Percentiles rank a stretch among this genome's conserved stretches.
phyloP scores from a whole-genome alignment of 2,113 vertebrate species.

The Cephalopholis sonnerati region DNA sequence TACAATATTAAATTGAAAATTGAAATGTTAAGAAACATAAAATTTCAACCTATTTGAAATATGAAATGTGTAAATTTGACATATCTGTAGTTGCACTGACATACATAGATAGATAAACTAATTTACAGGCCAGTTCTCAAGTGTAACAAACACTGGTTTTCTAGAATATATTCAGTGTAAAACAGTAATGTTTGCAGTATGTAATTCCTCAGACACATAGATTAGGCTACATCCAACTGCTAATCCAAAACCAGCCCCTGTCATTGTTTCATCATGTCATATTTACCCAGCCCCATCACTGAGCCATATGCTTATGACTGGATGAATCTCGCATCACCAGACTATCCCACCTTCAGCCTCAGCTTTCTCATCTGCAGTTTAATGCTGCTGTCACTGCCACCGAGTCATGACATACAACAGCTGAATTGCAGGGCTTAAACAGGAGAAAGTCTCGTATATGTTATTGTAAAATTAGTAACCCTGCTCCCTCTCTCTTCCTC shows the following conservation, averaged over 20 bases:
- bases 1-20: too few species aligned
- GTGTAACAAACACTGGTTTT: background rate
- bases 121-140: background rate
- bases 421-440: background rate
- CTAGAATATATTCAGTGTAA: background rate
- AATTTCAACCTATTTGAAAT: too few species aligned
- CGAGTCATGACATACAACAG: conserved; percentile 27
- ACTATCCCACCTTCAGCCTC: background rate
- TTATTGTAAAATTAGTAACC: background rate
- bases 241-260: background rate
- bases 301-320: conserved; percentile 1
- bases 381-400: background rate
- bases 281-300: background rate
- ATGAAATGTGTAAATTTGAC: too few species aligned
- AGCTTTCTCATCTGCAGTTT: background rate
- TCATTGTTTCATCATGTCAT: background rate
- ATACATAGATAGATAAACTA: too few species aligned
- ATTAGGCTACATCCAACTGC: background rate
- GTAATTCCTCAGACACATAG: background rate
- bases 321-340: conserved; percentile 5
- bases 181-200: background rate
- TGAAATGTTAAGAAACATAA: too few species aligned
- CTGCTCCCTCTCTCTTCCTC: too few species aligned
- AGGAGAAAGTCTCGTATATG: background rate
- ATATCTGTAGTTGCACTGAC: too few species aligned